phyloP scores from a whole-genome alignment of 2,113 vertebrate genomes.

The Phalacrocorax carbo region DNA sequence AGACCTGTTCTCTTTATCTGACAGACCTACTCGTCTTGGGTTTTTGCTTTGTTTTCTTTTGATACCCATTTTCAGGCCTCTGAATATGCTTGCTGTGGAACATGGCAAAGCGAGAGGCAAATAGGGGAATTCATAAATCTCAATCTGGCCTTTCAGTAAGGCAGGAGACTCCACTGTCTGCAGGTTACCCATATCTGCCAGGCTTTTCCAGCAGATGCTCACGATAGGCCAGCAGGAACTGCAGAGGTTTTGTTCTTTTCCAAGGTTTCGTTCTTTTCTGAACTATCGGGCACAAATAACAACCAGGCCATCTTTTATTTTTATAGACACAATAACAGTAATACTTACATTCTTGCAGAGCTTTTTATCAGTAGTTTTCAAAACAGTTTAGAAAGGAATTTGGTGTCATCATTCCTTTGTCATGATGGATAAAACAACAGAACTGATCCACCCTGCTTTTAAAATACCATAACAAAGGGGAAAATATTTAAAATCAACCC shows the following conservation, averaged over 20 bases:
- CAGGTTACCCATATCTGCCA: not conserved
- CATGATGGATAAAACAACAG: not conserved
- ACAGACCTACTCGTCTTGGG: not conserved
- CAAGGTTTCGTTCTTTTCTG: not conserved
- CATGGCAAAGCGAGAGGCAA: fast-evolving
- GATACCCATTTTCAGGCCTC: not conserved
- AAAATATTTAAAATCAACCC: not conserved
- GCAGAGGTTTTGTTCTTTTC: constrained; percentile 1
- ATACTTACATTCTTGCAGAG: not conserved
- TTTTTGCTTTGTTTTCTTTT: not conserved
- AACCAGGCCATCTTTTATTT: constrained; percentile 1
- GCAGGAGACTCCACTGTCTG: not conserved
- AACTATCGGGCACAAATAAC: not conserved
- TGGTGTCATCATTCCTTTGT: not conserved
- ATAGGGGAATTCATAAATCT: not conserved
- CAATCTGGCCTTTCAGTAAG: not conserved
- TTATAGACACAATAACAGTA: not conserved
- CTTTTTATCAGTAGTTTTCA: not conserved
- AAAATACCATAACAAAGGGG: not conserved
- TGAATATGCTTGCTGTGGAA: not conserved
- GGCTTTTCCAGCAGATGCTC: not conserved
- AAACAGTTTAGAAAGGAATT: not conserved
- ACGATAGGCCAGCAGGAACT: not conserved
- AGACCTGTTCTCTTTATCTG: not conserved
- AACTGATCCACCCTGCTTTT: not conserved